Percentiles rank a stretch among this genome's conserved stretches.
Conservation (phyloP, 1,140 invertebrate species). For the Acyrthosiphon pisum region DNA sequence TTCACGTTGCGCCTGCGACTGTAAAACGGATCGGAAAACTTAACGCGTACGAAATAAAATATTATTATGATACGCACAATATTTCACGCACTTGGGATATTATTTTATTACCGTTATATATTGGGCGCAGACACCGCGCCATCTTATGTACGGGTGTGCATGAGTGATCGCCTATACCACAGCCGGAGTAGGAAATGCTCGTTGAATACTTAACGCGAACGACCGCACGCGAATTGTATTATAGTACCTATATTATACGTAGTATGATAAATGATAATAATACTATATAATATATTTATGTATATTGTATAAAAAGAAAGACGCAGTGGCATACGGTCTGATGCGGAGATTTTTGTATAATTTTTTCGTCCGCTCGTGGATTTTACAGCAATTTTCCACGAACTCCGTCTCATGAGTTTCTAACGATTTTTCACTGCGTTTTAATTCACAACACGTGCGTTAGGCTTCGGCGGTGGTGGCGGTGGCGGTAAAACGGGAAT, state of each 20-base stretch:
- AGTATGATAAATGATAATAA: not conserved
- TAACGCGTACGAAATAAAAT: not conserved
- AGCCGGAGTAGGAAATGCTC: not conserved
- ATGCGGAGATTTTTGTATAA: not conserved
- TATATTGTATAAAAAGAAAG: not conserved
- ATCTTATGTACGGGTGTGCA: not conserved
- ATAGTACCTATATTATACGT: no score
- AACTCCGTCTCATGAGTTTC: not conserved
- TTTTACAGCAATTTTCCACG: not conserved
- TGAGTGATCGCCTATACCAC: not conserved
- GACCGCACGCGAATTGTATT: not conserved
- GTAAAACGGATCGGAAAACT: not conserved
- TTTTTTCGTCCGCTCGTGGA: not conserved
- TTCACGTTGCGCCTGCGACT: not conserved
- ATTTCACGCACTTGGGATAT: not conserved
- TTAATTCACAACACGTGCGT: slow-evolving; percentile 22
- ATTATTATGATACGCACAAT: not conserved
- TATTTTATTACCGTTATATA: not conserved
- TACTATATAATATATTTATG: no score
- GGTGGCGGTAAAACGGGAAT: not conserved
- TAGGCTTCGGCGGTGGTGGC: no score
- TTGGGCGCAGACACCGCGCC: not conserved
- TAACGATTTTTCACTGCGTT: not conserved
- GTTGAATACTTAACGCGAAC: not conserved
- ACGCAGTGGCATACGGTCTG: not conserved